phyloP scores from a whole-genome alignment of 2,113 vertebrate genomes.

The Origma solitaria region DNA sequence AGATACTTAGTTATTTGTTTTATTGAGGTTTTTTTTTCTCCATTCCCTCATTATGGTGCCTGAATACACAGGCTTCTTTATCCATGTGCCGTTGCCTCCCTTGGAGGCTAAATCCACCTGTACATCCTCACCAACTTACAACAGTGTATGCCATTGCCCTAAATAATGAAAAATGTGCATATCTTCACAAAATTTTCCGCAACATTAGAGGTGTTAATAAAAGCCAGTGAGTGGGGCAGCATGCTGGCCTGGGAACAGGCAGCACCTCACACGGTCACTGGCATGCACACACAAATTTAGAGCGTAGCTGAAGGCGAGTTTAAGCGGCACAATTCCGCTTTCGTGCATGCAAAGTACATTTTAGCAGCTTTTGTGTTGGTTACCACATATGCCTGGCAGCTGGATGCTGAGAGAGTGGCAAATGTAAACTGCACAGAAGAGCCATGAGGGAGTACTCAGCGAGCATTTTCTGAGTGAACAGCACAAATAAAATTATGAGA shows the following conservation, averaged over 20 bases:
- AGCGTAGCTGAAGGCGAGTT: background rate
- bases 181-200: background rate
- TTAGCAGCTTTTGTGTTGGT: background rate
- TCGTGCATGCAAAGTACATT: background rate
- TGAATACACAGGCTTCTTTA: background rate
- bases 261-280: background rate
- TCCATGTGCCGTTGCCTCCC: background rate
- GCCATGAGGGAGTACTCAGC: background rate
- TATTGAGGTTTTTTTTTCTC: background rate
- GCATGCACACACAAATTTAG: fast-evolving
- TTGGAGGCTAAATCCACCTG: background rate
- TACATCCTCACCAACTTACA: fast-evolving
- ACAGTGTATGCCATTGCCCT: background rate
- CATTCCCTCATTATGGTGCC: background rate
- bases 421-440: background rate
- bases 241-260: background rate
- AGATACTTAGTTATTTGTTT: background rate
- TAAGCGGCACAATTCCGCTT: background rate
- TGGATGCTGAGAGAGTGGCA: background rate
- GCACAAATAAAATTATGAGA: background rate
- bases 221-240: background rate
- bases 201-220: background rate
- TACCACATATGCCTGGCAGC: slow-evolving; percentile 13
- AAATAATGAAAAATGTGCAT: background rate
- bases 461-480: background rate